Percentiles rank a stretch among this genome's conserved stretches.
phyloP scores from a whole-genome alignment of 2,888 invertebrate species.

The Euphydryas editha region DNA sequence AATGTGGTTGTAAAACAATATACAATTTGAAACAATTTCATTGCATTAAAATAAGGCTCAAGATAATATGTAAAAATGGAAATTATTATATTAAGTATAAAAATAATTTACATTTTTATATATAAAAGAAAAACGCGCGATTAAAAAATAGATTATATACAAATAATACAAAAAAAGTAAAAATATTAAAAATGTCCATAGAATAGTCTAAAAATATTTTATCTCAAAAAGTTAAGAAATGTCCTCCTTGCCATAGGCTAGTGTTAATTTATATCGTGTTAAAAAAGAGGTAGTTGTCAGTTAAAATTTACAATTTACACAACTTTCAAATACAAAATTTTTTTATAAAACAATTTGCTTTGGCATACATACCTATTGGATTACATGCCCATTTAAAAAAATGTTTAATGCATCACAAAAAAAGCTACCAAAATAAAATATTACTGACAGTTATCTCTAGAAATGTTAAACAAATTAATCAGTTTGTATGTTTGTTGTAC shows the following conservation, averaged over 20 bases:
- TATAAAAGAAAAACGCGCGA: not conserved
- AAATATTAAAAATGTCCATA: conserved; percentile 10
- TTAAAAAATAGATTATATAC: not conserved
- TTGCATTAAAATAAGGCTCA: not conserved
- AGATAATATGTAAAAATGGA: not conserved
- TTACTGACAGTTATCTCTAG: conserved; percentile 20
- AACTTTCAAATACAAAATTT: not conserved
- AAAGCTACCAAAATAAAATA: not conserved
- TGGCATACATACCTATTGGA: not conserved
- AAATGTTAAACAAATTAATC: conserved; percentile 20
- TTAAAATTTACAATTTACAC: not conserved
- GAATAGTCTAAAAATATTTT: conserved; percentile 5
- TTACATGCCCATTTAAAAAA: not conserved
- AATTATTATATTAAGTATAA: not conserved
- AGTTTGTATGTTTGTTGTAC: conserved; percentile 34
- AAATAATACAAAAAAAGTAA: conserved; percentile 2
- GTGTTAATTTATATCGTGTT: conserved; percentile 30
- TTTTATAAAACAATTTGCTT: not conserved
- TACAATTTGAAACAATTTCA: not conserved
- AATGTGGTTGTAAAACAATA: no score
- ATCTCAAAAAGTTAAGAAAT: conserved; percentile 13
- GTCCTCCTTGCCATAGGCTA: conserved; percentile 38
- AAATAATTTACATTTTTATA: not conserved
- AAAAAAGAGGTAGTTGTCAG: conserved; percentile 26
- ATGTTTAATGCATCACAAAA: not conserved